These are phyloP conservation scores for Tympanoctomys barrerae DNA, from an alignment of 2,797 vertebrate species.

Conservation along the genomic window DNA sequence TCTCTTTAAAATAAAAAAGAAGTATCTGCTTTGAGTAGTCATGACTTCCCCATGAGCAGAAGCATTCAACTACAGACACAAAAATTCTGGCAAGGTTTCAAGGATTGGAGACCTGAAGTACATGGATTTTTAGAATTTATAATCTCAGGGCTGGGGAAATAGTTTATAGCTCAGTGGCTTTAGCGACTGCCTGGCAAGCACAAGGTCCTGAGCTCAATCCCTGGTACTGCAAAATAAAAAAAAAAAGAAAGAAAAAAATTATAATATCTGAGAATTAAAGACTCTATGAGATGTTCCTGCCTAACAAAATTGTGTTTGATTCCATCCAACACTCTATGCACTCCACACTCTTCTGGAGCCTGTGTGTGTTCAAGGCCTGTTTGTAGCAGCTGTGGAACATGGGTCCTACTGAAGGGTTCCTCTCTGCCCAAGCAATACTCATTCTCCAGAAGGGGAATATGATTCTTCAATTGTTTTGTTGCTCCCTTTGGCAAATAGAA, in stretches of 20 bases:
- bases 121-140: constrained; percentile 28
- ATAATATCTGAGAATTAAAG: background rate
- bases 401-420: background rate
- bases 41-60: constrained; percentile 22
- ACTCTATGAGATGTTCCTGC: background rate
- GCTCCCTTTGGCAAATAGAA: constrained; percentile 56
- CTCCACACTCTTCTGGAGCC: background rate
- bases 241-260: constrained; percentile 6
- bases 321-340: background rate
- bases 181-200: no score
- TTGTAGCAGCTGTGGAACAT: background rate
- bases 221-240: no score
- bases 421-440: background rate
- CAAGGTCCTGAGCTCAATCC: no score
- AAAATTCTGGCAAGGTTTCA: background rate
- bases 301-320: background rate
- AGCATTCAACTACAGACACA: background rate
- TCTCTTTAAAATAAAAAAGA: background rate
- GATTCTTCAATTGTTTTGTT: background rate
- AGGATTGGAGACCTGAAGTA: background rate
- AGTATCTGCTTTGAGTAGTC: constrained; percentile 30
- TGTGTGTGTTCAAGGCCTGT: background rate
- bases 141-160: no score
- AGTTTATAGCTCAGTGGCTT: no score
- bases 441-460: background rate